These are phyloP conservation scores for Agelastica alni DNA, from an alignment of 2,888 invertebrate species.

Conservation along the genomic window DNA sequence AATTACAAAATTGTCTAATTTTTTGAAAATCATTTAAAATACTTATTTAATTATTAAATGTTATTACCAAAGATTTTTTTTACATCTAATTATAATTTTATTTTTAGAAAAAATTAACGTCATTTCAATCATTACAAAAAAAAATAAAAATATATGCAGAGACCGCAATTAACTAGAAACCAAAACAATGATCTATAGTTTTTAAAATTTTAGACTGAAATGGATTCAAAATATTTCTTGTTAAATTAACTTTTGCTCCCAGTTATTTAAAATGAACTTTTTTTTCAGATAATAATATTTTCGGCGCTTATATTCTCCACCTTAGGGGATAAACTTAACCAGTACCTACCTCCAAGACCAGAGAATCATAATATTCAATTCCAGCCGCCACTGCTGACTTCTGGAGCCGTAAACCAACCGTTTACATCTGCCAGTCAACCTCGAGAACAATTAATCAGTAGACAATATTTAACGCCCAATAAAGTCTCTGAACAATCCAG, in stretches of 20 bases:
- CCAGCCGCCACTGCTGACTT: constrained; percentile 3
- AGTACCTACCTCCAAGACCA: constrained; percentile 22
- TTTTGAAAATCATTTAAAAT: too few species aligned
- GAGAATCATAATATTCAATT: constrained; percentile 1
- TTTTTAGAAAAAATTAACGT: too few species aligned
- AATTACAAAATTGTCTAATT: too few species aligned
- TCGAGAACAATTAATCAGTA: neutral
- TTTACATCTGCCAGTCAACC: neutral
- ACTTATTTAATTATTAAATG: too few species aligned
- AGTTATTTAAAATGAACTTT: neutral
- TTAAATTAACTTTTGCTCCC: neutral
- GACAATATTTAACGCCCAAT: neutral
- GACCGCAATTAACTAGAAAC: too few species aligned
- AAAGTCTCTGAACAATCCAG: constrained; percentile 2
- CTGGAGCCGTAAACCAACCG: neutral
- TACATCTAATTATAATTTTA: too few species aligned
- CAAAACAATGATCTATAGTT: too few species aligned
- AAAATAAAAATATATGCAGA: too few species aligned
- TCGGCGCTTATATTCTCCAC: constrained; percentile 31
- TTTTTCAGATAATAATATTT: constrained; percentile 31
- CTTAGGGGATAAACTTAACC: constrained; percentile 41
- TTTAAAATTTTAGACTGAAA: too few species aligned
- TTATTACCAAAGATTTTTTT: too few species aligned
- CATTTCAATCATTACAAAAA: too few species aligned
- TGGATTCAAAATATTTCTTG: too few species aligned